These are phyloP conservation scores for Lathamus discolor DNA, from an alignment of 2,113 vertebrate species.

Conservation along the genomic window DNA sequence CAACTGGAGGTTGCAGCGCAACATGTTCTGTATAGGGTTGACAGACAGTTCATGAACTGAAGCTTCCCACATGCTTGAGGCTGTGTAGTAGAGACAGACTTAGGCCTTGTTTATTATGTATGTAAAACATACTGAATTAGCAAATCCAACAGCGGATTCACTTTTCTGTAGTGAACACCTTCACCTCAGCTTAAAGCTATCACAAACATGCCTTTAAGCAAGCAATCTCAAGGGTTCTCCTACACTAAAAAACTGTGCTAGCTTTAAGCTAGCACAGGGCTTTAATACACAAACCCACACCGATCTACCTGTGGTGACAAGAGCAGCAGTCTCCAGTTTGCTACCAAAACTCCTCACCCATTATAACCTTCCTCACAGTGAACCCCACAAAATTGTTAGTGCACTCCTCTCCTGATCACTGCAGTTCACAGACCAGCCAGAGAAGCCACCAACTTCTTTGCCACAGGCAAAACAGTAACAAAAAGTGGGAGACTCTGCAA, in stretches of 20 bases:
- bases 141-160: not conserved
- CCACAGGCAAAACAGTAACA: not conserved
- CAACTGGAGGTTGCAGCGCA: not conserved
- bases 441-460: not conserved
- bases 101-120: not conserved
- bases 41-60: not conserved
- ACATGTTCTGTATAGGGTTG: not conserved
- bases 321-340: not conserved
- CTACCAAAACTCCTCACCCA: fast-evolving
- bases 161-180: not conserved
- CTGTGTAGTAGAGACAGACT: not conserved
- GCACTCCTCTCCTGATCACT: not conserved
- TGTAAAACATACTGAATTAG: not conserved
- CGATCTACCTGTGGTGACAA: not conserved
- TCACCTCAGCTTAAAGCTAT: not conserved
- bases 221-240: not conserved
- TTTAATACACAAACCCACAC: not conserved
- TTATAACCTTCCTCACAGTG: not conserved
- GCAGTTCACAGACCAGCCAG: not conserved
- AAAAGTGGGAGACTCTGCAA: not conserved
- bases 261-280: not conserved
- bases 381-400: not conserved
- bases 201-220: not conserved
- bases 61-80: not conserved
- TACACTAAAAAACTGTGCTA: not conserved